phyloP scores from a whole-genome alignment of 2,113 vertebrate genomes.

The Cariama cristata region DNA sequence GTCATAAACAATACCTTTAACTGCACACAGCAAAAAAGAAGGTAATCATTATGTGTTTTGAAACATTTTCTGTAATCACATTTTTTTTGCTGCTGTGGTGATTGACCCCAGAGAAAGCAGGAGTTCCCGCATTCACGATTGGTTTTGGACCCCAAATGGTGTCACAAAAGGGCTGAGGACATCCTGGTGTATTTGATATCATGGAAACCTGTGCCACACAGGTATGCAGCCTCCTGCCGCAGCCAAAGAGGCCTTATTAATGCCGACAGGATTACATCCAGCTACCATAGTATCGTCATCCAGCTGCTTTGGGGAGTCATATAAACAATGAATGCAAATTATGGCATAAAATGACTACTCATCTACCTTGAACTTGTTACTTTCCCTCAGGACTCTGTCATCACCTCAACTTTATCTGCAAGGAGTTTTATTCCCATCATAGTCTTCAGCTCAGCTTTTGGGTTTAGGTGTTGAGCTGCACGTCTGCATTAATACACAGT shows the following conservation, averaged over 20 bases:
- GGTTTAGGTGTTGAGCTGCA: not conserved
- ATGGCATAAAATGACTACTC: not conserved
- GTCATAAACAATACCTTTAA: not conserved
- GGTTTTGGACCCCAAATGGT: rapidly evolving
- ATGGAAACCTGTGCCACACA: not conserved
- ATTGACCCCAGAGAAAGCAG: not conserved
- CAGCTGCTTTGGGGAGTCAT: not conserved
- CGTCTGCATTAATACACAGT: not conserved
- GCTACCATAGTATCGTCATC: rapidly evolving
- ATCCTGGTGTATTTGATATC: not conserved
- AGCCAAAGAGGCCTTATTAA: not conserved
- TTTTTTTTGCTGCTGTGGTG: not conserved
- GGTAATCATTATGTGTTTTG: not conserved
- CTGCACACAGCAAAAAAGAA: not conserved
- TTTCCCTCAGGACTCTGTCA: not conserved
- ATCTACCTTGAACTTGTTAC: not conserved
- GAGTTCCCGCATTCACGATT: not conserved
- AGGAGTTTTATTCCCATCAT: not conserved
- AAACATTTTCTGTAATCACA: not conserved
- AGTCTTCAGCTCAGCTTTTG: not conserved
- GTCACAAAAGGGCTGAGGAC: not conserved
- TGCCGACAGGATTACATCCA: not conserved
- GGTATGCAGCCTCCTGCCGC: not conserved
- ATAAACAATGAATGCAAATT: not conserved
- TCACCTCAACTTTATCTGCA: not conserved